Conservation (phyloP, 2,888 invertebrate genomes). For the Chrysotoxum bicinctum region DNA sequence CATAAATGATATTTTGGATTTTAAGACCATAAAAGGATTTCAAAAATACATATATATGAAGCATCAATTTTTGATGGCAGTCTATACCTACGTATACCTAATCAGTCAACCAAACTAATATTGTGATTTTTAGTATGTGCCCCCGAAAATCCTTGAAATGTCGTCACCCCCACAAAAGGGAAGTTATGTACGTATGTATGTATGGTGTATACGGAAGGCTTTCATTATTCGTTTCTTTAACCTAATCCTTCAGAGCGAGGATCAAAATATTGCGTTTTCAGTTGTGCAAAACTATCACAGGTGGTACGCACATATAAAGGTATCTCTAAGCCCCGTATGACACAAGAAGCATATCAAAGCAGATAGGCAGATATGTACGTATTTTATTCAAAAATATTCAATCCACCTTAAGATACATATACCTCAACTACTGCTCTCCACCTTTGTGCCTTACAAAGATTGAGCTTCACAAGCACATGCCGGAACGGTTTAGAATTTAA, state of each 20-base stretch:
- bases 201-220: not conserved
- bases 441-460: not conserved
- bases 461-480: slow-evolving; percentile 11
- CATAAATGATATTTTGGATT: slow-evolving; percentile 27
- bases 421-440: slow-evolving; percentile 1
- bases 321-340: not conserved
- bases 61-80: slow-evolving; percentile 60
- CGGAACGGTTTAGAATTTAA: slow-evolving; percentile 10
- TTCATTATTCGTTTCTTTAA: slow-evolving; percentile 48
- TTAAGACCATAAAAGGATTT: slow-evolving; percentile 72
- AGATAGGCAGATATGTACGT: not conserved
- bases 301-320: not conserved
- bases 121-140: slow-evolving; percentile 47
- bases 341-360: not conserved
- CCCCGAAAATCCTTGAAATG: slow-evolving; percentile 51
- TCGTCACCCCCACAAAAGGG: slow-evolving; percentile 44
- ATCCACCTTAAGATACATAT: slow-evolving; percentile 34
- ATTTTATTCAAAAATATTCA: slow-evolving; percentile 53
- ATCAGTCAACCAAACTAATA: slow-evolving; percentile 63
- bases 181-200: not conserved
- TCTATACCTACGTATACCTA: not conserved
- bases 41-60: slow-evolving; percentile 7
- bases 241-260: slow-evolving; percentile 39
- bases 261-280: slow-evolving; percentile 63
- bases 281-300: slow-evolving; percentile 51